Conservation (phyloP, 2,113 vertebrate genomes). For the Thunnus thynnus region DNA sequence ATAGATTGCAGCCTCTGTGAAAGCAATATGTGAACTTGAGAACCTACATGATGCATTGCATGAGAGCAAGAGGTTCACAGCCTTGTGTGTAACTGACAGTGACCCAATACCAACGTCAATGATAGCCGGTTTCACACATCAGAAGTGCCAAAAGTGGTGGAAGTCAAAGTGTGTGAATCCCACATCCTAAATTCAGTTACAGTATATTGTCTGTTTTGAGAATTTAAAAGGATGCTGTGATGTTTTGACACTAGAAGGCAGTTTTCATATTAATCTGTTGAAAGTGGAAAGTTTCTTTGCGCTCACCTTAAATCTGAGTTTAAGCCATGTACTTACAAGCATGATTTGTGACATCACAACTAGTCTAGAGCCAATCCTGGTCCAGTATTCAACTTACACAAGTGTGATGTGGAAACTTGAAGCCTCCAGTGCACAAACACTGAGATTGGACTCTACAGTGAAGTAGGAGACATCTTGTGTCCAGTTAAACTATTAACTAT, state of each 20-base stretch:
- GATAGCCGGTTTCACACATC: conserved; percentile 47
- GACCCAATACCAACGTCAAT: conserved; percentile 25
- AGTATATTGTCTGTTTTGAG: not conserved
- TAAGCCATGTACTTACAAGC: too few relatives aligned
- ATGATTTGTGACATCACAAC: too few relatives aligned
- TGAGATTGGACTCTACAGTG: too few relatives aligned
- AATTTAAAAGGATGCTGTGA: not conserved
- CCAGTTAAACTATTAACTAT: too few relatives aligned
- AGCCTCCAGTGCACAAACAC: too few relatives aligned
- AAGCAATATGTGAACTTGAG: conserved; percentile 8
- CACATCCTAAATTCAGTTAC: not conserved
- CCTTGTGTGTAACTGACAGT: conserved; percentile 11
- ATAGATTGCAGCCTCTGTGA: not conserved
- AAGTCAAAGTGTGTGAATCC: conserved; percentile 15
- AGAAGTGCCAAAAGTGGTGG: conserved; percentile 30
- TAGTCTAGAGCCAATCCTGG: too few relatives aligned
- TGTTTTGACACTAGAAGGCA: not conserved
- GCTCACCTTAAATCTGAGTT: too few relatives aligned
- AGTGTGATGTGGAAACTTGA: too few relatives aligned
- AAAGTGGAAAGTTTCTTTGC: too few relatives aligned
- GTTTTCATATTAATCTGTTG: too few relatives aligned
- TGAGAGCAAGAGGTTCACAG: conserved; percentile 14
- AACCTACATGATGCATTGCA: conserved; percentile 1
- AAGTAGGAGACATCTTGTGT: too few relatives aligned
- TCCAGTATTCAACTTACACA: too few relatives aligned